Conservation (phyloP, 2,113 vertebrate species). For the Mormoops blainvillei region DNA sequence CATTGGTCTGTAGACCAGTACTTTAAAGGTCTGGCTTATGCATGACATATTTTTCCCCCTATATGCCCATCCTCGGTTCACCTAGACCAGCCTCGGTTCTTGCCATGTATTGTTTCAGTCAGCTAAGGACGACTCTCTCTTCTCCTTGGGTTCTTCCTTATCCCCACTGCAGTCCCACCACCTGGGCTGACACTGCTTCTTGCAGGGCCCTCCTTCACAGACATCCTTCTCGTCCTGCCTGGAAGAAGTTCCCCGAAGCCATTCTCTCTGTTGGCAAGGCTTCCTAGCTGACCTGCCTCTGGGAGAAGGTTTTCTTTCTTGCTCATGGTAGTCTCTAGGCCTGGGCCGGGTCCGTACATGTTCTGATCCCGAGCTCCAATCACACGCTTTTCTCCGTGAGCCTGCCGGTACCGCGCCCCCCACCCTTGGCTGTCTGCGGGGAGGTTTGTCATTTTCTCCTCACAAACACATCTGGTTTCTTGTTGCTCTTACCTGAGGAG, state of each 20-base stretch:
- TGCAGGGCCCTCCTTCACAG: neutral
- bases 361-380: neutral
- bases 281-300: neutral
- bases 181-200: neutral
- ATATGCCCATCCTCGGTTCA: neutral
- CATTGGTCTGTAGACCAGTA: neutral
- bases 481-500: neutral
- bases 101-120: neutral
- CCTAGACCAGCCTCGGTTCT: neutral
- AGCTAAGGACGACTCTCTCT: neutral
- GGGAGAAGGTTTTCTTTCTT: neutral
- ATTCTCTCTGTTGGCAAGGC: no score
- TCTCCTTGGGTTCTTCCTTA: neutral
- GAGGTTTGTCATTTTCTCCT: neutral
- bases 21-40: neutral
- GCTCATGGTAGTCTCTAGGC: neutral
- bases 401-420: neutral
- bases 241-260: neutral
- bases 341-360: neutral
- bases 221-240: neutral
- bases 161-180: no score
- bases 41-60: neutral
- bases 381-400: neutral
- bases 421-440: no score
- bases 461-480: neutral